Conservation (phyloP, 2,113 vertebrate genomes). For the Camelus dromedarius region DNA sequence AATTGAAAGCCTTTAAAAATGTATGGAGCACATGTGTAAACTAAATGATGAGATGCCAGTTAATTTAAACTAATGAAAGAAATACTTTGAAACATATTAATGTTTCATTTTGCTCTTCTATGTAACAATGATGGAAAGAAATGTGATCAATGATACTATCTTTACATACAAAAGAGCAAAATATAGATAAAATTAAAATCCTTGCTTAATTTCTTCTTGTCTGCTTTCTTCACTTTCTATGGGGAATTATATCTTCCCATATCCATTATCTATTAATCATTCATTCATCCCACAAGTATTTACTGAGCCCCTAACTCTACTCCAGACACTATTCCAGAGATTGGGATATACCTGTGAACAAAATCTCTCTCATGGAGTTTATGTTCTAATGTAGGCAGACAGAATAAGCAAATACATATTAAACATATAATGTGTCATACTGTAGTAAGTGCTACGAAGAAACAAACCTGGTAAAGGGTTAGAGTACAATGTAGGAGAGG, state of each 20-base stretch:
- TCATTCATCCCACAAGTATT: background rate
- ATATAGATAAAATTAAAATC: background rate
- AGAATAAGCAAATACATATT: slow-evolving; percentile 17
- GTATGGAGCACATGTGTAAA: background rate
- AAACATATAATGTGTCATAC: background rate
- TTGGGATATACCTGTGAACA: background rate
- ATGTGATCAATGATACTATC: background rate
- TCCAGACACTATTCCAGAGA: background rate
- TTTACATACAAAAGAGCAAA: slow-evolving; percentile 16
- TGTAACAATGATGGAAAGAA: background rate
- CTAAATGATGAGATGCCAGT: slow-evolving; percentile 10
- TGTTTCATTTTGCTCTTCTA: slow-evolving; percentile 33
- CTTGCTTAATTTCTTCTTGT: background rate
- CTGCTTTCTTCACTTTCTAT: background rate
- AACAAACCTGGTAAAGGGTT: background rate
- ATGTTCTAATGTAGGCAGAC: background rate
- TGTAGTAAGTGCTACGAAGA: background rate
- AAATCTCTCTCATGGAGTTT: background rate
- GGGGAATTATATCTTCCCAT: background rate
- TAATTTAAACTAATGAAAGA: slow-evolving; percentile 26
- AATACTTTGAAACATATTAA: background rate
- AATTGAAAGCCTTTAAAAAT: background rate
- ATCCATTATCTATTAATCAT: background rate
- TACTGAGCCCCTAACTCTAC: background rate
- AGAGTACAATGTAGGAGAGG: background rate